These are phyloP conservation scores for Drosophila diplacantha DNA, from an alignment of 2,888 invertebrate genomes.

Conservation along the genomic window DNA sequence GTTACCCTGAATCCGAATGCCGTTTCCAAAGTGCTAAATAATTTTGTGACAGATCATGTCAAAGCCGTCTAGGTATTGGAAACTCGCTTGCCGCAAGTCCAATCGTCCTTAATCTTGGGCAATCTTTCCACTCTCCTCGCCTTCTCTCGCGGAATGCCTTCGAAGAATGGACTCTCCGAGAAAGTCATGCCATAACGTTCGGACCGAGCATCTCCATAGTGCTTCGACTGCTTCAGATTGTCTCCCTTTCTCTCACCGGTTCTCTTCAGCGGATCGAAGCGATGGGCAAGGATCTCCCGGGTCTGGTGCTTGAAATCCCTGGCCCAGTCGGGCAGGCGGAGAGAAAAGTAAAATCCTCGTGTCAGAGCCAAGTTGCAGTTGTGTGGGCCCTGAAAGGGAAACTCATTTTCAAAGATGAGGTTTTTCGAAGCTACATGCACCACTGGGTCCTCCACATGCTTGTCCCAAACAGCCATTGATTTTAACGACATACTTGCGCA, in stretches of 20 bases:
- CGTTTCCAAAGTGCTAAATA: not conserved
- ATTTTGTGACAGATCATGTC: slow-evolving; percentile 37
- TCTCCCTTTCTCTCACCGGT: not conserved
- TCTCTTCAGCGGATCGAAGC: not conserved
- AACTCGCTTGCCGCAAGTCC: slow-evolving; percentile 47
- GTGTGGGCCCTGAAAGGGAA: slow-evolving; percentile 7
- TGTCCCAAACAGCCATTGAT: slow-evolving; percentile 13
- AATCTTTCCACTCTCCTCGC: not conserved
- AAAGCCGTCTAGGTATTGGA: slow-evolving; percentile 17
- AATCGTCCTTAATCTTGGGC: slow-evolving; percentile 55
- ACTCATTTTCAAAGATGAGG: slow-evolving; percentile 1
- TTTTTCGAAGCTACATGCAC: not conserved
- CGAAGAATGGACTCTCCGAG: slow-evolving; percentile 14
- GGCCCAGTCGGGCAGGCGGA: slow-evolving; percentile 49
- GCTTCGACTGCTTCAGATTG: not conserved
- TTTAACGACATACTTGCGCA: slow-evolving; percentile 19
- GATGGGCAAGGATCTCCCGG: slow-evolving; percentile 18
- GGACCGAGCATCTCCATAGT: slow-evolving; percentile 5
- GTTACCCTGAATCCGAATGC: slow-evolving; percentile 2
- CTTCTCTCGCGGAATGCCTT: slow-evolving; percentile 1
- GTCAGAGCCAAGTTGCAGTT: slow-evolving; percentile 38
- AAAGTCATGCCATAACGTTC: slow-evolving; percentile 15
- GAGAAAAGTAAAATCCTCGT: slow-evolving; percentile 37
- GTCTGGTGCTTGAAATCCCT: slow-evolving; percentile 30
- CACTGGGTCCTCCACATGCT: slow-evolving; percentile 2